These are phyloP conservation scores for Cyrtorhinus lividipennis DNA, from an alignment of 1,140 invertebrate genomes.

Conservation along the genomic window DNA sequence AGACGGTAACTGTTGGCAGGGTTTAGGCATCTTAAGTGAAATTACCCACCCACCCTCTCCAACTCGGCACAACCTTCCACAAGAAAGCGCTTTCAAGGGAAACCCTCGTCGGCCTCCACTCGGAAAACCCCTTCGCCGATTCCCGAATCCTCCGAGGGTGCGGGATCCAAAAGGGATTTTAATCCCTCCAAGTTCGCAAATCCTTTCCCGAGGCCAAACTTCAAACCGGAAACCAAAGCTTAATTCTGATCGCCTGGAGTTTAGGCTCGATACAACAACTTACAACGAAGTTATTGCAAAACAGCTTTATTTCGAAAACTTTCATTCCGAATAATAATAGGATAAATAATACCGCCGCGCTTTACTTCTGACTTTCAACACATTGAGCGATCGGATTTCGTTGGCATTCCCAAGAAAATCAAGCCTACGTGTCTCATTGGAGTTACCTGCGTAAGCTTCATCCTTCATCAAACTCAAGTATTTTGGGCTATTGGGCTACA, in stretches of 20 bases:
- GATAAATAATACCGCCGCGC: neutral
- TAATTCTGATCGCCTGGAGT: neutral
- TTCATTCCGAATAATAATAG: neutral
- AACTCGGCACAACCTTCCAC: neutral
- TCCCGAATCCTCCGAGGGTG: neutral
- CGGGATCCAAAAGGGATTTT: neutral
- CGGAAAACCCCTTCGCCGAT: neutral
- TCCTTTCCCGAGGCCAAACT: neutral
- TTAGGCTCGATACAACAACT: neutral
- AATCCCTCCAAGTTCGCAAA: constrained; percentile 1
- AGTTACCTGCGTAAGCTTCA: no score
- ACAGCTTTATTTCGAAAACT: constrained; percentile 2
- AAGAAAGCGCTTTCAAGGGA: neutral
- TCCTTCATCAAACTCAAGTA: no score
- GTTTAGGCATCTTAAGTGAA: neutral
- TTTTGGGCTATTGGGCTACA: no score
- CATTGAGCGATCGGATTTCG: no score
- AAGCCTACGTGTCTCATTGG: no score
- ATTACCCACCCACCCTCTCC: neutral
- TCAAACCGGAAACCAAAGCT: constrained; percentile 8
- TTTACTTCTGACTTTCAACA: neutral
- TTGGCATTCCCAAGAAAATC: no score
- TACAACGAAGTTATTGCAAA: constrained; percentile 8
- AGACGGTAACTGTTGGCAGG: neutral
- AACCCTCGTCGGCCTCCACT: no score